Conservation (phyloP, 2,113 vertebrate species). For the Eulemur macaco region DNA sequence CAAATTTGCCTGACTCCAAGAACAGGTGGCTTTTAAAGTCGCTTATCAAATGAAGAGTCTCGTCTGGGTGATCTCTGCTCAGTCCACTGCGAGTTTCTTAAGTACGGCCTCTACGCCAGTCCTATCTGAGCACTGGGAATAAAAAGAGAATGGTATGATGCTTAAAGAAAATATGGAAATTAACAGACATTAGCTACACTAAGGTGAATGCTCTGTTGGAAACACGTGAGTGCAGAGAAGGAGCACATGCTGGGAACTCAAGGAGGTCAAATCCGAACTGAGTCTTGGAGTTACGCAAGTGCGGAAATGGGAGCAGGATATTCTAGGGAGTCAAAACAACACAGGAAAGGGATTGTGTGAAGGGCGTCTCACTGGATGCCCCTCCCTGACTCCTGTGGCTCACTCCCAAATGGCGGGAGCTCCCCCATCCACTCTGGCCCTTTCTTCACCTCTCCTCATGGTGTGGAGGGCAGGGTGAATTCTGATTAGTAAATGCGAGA, state of each 20-base stretch:
- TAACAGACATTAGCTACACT: background rate
- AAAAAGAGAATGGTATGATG: background rate
- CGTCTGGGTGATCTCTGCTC: background rate
- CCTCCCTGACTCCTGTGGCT: background rate
- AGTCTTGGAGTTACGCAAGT: background rate
- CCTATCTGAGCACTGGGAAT: background rate
- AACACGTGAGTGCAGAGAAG: background rate
- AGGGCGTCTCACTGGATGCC: no score
- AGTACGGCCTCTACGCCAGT: background rate
- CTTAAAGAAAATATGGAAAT: background rate
- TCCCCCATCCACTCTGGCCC: background rate
- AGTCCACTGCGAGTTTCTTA: background rate
- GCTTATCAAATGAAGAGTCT: background rate
- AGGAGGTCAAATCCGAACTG: background rate
- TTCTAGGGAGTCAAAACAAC: background rate
- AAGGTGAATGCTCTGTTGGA: background rate
- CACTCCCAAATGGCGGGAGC: rapidly evolving
- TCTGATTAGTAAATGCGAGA: background rate
- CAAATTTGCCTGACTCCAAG: background rate
- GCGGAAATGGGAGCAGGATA: background rate
- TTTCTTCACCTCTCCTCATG: background rate
- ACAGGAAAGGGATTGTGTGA: background rate
- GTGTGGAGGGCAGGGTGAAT: background rate
- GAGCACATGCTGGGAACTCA: background rate
- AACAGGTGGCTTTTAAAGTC: background rate